A percentile compares a stretch with the other conserved stretches of the same genome.
phyloP scores from a whole-genome alignment of 2,888 invertebrate species.

The Tachina grossa region DNA sequence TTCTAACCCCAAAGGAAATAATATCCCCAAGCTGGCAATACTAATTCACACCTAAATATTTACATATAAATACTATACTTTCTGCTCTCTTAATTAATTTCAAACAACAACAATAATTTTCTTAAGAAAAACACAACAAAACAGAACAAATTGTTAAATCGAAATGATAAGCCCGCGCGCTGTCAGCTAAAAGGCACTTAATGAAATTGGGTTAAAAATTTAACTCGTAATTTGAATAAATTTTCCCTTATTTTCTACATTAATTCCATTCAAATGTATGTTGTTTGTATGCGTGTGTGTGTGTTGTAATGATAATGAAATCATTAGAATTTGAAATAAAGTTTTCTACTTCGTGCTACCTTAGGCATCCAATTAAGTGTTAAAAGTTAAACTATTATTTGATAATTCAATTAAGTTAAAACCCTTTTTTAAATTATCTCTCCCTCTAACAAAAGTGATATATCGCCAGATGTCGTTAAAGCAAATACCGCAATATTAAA shows the following conservation, averaged over 20 bases:
- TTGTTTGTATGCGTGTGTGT: not conserved
- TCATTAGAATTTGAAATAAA: not conserved
- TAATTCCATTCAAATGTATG: slow-evolving; percentile 24
- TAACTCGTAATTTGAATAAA: slow-evolving; percentile 34
- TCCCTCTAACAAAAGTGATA: slow-evolving; percentile 9
- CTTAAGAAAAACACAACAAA: slow-evolving; percentile 13
- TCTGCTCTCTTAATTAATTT: slow-evolving; percentile 27
- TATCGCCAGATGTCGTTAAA: not conserved
- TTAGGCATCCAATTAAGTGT: not conserved
- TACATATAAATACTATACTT: no score
- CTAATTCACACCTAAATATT: not conserved
- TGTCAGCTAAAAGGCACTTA: slow-evolving; percentile 48
- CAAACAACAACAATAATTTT: slow-evolving; percentile 7
- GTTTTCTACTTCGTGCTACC: not conserved
- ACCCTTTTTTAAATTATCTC: slow-evolving; percentile 34
- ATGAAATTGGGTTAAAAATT: slow-evolving; percentile 60
- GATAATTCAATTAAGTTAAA: slow-evolving; percentile 54
- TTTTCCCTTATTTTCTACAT: slow-evolving; percentile 14
- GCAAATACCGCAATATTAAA: slow-evolving; percentile 6
- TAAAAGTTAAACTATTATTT: slow-evolving; percentile 8
- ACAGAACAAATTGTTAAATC: slow-evolving; percentile 8
- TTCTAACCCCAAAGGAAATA: no score
- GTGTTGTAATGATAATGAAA: slow-evolving; percentile 9
- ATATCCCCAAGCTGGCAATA: not conserved
- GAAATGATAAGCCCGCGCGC: slow-evolving; percentile 25